Evolutionary conservation across 1,140 invertebrate species (phyloP), one percentile per base, ranked within the genome.

Genomic region (Lethocerus indicus): DNA sequence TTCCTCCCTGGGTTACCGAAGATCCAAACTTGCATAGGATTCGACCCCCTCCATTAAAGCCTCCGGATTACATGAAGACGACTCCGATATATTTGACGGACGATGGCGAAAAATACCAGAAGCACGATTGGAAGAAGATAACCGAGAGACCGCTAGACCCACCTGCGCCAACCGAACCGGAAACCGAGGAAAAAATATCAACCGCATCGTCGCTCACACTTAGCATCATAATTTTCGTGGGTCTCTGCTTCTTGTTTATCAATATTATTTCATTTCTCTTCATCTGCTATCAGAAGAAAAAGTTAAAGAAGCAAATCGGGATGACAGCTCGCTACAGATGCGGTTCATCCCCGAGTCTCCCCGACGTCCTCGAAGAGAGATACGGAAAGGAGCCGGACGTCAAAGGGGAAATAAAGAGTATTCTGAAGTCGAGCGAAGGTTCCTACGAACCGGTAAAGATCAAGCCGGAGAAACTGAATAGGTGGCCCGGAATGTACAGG

Each of bases 231-330:
- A 78, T 90, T 13, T 76, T 79, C 0, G 72, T 91, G 21, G 83
- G 79, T 16, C 70, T 84, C 29, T 65, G 81, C 21, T 84, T 94
- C 59, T 66, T 94, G 1, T 64, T 86, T n/a, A 66, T 90, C 13
- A 94, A 93, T 63, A 62, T 90, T 2, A 73, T 78, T 26, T 73
- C 81, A 7, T 85, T 85, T 56, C 68, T 75, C 3, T 75, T 76
- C 35, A 68, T 90, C n/a, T 87, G 83, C 60, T 80, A 79, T 52
- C 83, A 82, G 60, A 75, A 78, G 54, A 71, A 76, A 52, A 74
- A 72, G 60, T 58, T 73, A 35, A 67, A 68, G 26, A 66, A 73
- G 51, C 69, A 72, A 47, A 66, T 54, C 14, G 28, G 54, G 6
- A 58, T 58, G 20, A 56, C 56, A 20, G 14, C 41, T n/a, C 58